Evolutionary conservation across 2,113 vertebrate species (phyloP), one percentile per base, ranked within the genome.

Genomic region (Formicarius rufipectus): DNA sequence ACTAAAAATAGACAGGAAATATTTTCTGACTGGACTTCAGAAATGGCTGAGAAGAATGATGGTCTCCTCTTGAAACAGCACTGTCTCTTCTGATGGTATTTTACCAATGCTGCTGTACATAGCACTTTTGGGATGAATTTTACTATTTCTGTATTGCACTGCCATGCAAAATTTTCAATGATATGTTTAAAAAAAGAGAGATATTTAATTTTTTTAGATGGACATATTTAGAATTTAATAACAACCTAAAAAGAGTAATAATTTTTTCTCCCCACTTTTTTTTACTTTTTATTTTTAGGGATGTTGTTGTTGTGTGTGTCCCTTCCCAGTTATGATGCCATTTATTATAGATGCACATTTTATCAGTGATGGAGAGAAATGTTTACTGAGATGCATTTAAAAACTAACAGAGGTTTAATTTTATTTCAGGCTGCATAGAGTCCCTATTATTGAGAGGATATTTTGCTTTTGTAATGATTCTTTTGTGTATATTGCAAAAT

Each of bases 91-190:
- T 16, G 14, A 14, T 28, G 63, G 76, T 92, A 37, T 77, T 96
- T 94, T 66, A 91, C 85, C 92, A 71, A 94, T 95, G 97, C 97
- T 97, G 97, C 96, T 97, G 97, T 92, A 86, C 97, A 96, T 95
- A 98, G 98, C 98, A 98, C 94, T 97, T 98, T 97, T 96, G 56
- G 95, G 92, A 95, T 95, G 87, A 93, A 84, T 97, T 90, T 95
- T 91, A 92, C 91, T 96, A 96, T 97, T 97, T 98, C 97, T 97
- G 98, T 97, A 98, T 98, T 98, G 97, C 98, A 98, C 98, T 98
- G 97, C 97, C 94, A 97, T 97, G 97, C 95, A 95, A 97, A 72
- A 63, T 93, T 97, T 92, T 97, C 96, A 82, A 97, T 95, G 86
- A 93, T 92, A 87, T 44, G 78, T 96, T 97, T 97, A 92, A 96